Evolutionary conservation across 2,797 vertebrate species (phyloP), one percentile per base, ranked within the genome.

Genomic region (Anolis apletophallus): DNA sequence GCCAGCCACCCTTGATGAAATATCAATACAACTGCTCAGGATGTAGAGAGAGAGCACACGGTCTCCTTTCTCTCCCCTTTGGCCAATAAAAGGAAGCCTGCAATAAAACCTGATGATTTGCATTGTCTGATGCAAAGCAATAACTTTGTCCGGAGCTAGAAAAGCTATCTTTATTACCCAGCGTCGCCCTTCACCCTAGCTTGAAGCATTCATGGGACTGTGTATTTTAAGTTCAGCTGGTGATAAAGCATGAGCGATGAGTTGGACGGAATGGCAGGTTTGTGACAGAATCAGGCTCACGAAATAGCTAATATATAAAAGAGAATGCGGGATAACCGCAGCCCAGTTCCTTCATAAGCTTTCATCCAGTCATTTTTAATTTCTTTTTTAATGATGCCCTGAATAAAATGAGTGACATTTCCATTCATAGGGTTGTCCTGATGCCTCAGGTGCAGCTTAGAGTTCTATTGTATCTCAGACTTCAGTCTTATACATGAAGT

Each of bases 121-220:
- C 23, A 67, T 29, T 88, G 81, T 54, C 50, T 81, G 74, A 90
- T 80, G 34, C 68, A 87, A 85, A 72, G 85, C 89, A 84, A 80
- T 54, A 73, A 76, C 0, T 0, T 17, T 36, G 5, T 84, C 9
- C 61, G 1, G 4, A 34, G 69, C 57, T 34, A 55, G 17, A 57
- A 54, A 76, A 86, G 59, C 21, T 88, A 21, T 74, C 83, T 80
- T 73, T 54, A 52, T 59, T 88, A 36, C 11, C 64, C 61, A 78
- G 76, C 17, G 1, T 7, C 21, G 69, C n/a, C 9, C 59, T 74
- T 72, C 57, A 50, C 52, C 23, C 85, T 64, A 3, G 59, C 64
- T 75, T 73, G 71, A 68, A 88, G 67, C 69, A 73, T 57, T 80
- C 64, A 23, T 0, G 0, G 64, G 81, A 68, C 61, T 81, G 19